Evolutionary conservation across 2,888 invertebrate species (phyloP), one percentile per base, ranked within the genome.

Genomic region (Melanophora roralis): DNA sequence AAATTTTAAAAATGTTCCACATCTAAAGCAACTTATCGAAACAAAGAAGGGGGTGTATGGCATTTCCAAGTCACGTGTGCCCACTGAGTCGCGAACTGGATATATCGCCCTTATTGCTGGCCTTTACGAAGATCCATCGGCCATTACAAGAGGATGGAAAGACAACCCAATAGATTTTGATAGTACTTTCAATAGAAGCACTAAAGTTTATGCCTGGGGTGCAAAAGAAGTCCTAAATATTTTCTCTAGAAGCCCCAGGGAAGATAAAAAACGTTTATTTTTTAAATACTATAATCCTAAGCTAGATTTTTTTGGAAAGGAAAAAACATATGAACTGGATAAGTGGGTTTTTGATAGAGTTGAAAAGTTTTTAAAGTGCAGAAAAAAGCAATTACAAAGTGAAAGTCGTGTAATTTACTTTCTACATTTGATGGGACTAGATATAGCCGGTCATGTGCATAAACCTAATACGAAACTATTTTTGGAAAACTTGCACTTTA

Each of bases 91-190:
- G 0, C 92, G 99, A 12, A 99, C 99, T 0, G 99, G 99, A 0
- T 98, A 99, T 91, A 97, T 99, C 7, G 99, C 99, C 1, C 91
- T 99, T 2, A 94, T 97, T 83, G 98, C 97, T 68, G 90, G 90
- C 0, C 94, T 99, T 82, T 98, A 98, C 90, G 99, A 99, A 67
- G 99, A 99, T 90, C 98, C 99, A 11, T 97, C 98, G 84, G 98
- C 99, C 12, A 94, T 99, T 55, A 94, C 97, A 19, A 96, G 94
- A 90, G 97, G 98, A 0, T 99, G 99, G 99, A 96, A 98, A 89
- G 95, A 96, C 86, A 99, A 99, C 90, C 97, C 97, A 1, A 97
- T 98, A 5, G 95, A 97, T 86, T 99, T 99, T 92, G 99, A 99
- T 90, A 97, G 98, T 1, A 93, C 98, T 0, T 97, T 99, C 86